A percentile compares a stretch with the other conserved stretches of the same genome.
Conservation (phyloP, 2,113 vertebrate species). For the Cephalopholis sonnerati region DNA sequence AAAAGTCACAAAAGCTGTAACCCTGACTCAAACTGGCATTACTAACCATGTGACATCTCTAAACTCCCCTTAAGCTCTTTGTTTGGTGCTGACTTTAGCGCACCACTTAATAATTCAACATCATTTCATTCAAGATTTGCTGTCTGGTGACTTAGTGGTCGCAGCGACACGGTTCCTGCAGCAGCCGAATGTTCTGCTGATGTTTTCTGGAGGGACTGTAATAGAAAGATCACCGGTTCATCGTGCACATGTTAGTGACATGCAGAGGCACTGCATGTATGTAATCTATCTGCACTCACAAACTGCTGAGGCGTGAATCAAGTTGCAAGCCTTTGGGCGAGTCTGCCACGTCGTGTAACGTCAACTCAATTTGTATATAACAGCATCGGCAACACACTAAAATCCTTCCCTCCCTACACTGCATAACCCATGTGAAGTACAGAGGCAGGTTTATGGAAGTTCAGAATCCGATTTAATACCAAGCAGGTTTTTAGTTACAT, state of each 20-base stretch:
- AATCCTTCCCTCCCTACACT: not conserved
- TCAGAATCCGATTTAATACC: too few species aligned
- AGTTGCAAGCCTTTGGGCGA: slow-evolving; percentile 2
- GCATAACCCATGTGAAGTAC: not conserved
- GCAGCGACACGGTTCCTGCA: not conserved
- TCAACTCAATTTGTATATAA: not conserved
- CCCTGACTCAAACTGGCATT: not conserved
- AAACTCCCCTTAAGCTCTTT: not conserved
- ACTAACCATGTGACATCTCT: not conserved
- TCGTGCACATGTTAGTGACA: not conserved
- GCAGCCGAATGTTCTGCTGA: not conserved
- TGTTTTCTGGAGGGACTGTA: not conserved
- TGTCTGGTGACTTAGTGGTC: not conserved
- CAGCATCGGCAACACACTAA: not conserved
- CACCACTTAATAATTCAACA: not conserved
- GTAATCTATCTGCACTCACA: slow-evolving; percentile 35
- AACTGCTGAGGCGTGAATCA: slow-evolving; percentile 21
- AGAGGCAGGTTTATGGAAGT: not conserved
- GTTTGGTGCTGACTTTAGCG: not conserved
- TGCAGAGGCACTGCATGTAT: not conserved
- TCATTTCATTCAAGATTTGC: not conserved
- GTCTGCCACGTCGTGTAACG: not conserved
- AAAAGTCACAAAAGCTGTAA: too few species aligned
- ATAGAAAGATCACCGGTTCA: slow-evolving; percentile 11
- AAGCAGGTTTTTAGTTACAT: too few species aligned